These are phyloP conservation scores for Dolichotis patagonum DNA, from an alignment of 2,113 vertebrate genomes.

Conservation along the genomic window DNA sequence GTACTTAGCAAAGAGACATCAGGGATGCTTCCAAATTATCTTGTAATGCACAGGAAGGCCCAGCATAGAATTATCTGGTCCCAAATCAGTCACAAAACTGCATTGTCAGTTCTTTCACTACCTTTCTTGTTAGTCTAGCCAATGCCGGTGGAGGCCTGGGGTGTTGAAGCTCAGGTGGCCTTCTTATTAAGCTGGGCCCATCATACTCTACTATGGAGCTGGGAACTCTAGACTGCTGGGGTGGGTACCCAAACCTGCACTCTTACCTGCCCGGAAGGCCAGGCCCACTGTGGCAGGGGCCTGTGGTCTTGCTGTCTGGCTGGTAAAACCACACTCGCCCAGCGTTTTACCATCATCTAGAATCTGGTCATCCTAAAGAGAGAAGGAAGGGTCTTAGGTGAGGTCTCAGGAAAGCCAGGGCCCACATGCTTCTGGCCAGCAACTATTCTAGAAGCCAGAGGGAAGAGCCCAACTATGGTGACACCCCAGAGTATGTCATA, in stretches of 20 bases:
- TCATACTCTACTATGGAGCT: not conserved
- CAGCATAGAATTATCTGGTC: not conserved
- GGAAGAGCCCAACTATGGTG: not conserved
- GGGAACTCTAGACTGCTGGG: not conserved
- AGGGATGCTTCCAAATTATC: not conserved
- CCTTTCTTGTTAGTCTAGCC: not conserved
- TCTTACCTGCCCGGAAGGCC: constrained; percentile 92
- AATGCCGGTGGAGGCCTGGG: not conserved
- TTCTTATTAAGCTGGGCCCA: not conserved
- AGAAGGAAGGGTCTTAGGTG: not conserved
- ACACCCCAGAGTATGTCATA: not conserved
- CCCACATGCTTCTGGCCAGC: not conserved
- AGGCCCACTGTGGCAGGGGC: constrained; percentile 94
- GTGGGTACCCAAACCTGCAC: not conserved
- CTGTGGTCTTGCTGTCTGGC: constrained; percentile 94
- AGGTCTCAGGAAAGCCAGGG: not conserved
- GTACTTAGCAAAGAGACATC: not conserved
- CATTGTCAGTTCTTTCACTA: not conserved
- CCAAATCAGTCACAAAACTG: not conserved
- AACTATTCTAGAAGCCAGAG: not conserved
- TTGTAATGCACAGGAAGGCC: not conserved
- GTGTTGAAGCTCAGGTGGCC: not conserved
- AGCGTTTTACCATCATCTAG: constrained; percentile 93
- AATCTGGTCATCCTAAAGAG: constrained; percentile 92
- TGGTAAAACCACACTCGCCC: constrained; percentile 95